Conservation (phyloP, 2,797 vertebrate genomes). For the Craterocephalus amniculus region DNA sequence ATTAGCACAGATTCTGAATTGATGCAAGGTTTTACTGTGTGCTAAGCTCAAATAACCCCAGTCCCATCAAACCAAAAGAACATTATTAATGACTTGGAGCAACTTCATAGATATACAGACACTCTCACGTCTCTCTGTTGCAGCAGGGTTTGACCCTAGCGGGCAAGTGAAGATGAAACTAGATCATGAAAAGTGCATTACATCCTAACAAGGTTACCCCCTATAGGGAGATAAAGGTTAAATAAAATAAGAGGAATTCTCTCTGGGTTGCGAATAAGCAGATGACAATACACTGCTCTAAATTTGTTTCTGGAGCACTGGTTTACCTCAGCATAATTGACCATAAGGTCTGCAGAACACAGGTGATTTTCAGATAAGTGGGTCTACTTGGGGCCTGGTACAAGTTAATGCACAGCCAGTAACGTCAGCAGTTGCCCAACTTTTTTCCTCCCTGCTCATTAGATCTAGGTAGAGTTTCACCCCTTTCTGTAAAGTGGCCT, state of each 20-base stretch:
- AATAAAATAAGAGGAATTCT: conserved; percentile 73
- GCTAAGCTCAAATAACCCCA: conserved; percentile 53
- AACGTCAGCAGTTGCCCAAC: conserved; percentile 65
- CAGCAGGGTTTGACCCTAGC: conserved; percentile 45
- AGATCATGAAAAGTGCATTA: conserved; percentile 70
- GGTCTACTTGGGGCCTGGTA: conserved; percentile 76
- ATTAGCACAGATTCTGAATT: conserved; percentile 41
- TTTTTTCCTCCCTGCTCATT: conserved; percentile 65
- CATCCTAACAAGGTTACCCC: conserved; percentile 62
- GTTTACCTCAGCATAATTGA: conserved; percentile 74
- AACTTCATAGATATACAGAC: conserved; percentile 36
- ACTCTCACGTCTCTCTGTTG: conserved; percentile 28
- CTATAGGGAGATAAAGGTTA: conserved; percentile 63
- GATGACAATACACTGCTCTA: conserved; percentile 62
- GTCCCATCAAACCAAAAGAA: conserved; percentile 51
- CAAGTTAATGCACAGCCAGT: conserved; percentile 66
- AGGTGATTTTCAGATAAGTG: conserved; percentile 81
- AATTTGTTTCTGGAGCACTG: conserved; percentile 71
- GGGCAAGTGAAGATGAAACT: conserved; percentile 51
- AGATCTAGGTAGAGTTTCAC: conserved; percentile 40
- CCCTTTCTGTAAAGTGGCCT: conserved; percentile 26
- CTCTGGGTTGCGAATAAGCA: conserved; percentile 56
- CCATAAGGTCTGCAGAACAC: conserved; percentile 64
- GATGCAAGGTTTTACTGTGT: conserved; percentile 46
- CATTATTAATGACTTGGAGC: conserved; percentile 63